Evolutionary conservation across 2,888 invertebrate species (phyloP).

Genomic region (Chrysolina haemoptera): DNA sequence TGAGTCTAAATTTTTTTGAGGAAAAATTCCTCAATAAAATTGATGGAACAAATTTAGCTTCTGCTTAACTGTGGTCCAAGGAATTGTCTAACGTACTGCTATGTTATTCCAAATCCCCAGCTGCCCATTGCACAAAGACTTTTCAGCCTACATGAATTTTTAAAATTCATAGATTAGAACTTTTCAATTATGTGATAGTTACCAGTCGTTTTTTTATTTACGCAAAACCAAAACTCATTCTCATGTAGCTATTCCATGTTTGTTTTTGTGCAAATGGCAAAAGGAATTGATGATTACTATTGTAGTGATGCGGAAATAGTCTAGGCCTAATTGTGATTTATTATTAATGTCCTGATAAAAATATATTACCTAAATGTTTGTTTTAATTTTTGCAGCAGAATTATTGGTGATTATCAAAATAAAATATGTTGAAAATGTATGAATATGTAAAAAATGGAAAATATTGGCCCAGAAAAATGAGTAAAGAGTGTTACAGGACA

Average conservation of each 20-base stretch:
- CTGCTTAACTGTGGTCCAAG: background rate
- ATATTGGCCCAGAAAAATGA: too few species aligned
- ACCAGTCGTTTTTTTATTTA: background rate
- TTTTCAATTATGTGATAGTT: background rate
- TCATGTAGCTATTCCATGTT: too few species aligned
- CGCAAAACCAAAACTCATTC: too few species aligned
- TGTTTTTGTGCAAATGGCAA: conserved; percentile 32
- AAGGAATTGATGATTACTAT: conserved; percentile 8
- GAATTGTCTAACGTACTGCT: background rate
- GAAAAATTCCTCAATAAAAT: too few species aligned
- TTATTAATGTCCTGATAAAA: conserved; percentile 11
- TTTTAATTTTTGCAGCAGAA: background rate
- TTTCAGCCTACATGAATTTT: background rate
- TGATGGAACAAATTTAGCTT: background rate
- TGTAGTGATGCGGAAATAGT: conserved; percentile 31
- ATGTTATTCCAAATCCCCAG: background rate
- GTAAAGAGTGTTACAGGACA: too few species aligned
- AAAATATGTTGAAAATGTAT: too few species aligned
- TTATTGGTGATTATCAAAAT: too few species aligned
- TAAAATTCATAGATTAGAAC: background rate
- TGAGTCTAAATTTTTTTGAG: too few species aligned
- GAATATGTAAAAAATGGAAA: too few species aligned
- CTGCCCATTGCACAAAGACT: background rate
- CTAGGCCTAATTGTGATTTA: conserved; percentile 37
- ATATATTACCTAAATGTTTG: background rate